phyloP scores from a whole-genome alignment of 1,140 invertebrate species.

The fruit fly (Drosophila melanogaster) region Release_6_plus_ISO1_MT NT_037436.4:14025501-14026000 shows the following conservation, averaged over 20 bases:
- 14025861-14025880: slow-evolving; percentile 46
- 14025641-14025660: slow-evolving; percentile 83
- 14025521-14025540: slow-evolving; percentile 12
- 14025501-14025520: slow-evolving; percentile 16
- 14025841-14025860: slow-evolving; percentile 38
- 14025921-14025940: slow-evolving; percentile 45
- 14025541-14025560: slow-evolving; percentile 36
- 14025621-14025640: slow-evolving; percentile 81
- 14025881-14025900: slow-evolving; percentile 48
- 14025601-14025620: slow-evolving; percentile 82
- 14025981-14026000: slow-evolving; percentile 57
- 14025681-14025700: slow-evolving; percentile 48
- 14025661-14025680: slow-evolving; percentile 77
- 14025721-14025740: slow-evolving; percentile 48
- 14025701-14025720: slow-evolving; percentile 43
- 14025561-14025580: slow-evolving; percentile 69
- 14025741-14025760: slow-evolving; percentile 44
- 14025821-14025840: not conserved
- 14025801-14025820: not conserved
- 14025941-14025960: slow-evolving; percentile 51
- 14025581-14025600: slow-evolving; percentile 70
- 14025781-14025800: slow-evolving; percentile 40
- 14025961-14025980: slow-evolving; percentile 26
- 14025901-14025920: slow-evolving; percentile 50
- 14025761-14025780: slow-evolving; percentile 45